Evolutionary conservation across 1,140 invertebrate genomes (phyloP), one percentile per base, ranked within the genome.

Genomic region (Lepidurus apus): DNA sequence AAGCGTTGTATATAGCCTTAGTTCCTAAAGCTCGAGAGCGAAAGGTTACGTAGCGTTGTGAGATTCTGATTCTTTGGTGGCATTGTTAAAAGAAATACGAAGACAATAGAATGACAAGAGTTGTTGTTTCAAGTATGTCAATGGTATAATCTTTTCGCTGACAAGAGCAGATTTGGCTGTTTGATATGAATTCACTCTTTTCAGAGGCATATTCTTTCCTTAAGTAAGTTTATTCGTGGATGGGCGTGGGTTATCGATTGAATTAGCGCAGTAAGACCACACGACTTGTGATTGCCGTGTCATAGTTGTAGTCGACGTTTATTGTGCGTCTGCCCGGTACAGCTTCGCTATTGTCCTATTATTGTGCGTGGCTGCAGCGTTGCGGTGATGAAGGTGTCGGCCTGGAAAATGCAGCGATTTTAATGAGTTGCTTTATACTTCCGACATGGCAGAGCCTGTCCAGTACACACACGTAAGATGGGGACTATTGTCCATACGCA

Each of bases 291-390:
- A 13, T 65, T 65, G 53, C 53, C 53, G 53, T 65, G 53, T 65
- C 53, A 65, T 65, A 65, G 53, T 21, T 7, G 53, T 65, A 21
- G 13, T 65, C 53, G 53, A 65, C 53, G 53, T 9, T 34, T n/a
- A 65, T 9, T 65, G 53, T 65, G 53, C 53, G 53, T 65, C 53
- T 65, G 53, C 53, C 53, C 53, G 53, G 53, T 65, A 65, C 53
- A 65, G 53, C 53, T 65, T 21, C 21, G 8, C 53, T 8, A 65
- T 65, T 65, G 53, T 65, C 53, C 53, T 65, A 65, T 65, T 65
- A 3, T 34, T 2, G n/a, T n/a, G n/a, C n/a, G n/a, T 65, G 17
- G 53, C 13, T 65, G 53, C 53, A 7, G 53, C 53, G 53, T 65
- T 8, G 53, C 53, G n/a, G 5, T 65, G 53, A 65, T 65, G 53